These are phyloP conservation scores for Schizotus pectinicornis DNA, from an alignment of 2,888 invertebrate genomes.

Conservation along the genomic window DNA sequence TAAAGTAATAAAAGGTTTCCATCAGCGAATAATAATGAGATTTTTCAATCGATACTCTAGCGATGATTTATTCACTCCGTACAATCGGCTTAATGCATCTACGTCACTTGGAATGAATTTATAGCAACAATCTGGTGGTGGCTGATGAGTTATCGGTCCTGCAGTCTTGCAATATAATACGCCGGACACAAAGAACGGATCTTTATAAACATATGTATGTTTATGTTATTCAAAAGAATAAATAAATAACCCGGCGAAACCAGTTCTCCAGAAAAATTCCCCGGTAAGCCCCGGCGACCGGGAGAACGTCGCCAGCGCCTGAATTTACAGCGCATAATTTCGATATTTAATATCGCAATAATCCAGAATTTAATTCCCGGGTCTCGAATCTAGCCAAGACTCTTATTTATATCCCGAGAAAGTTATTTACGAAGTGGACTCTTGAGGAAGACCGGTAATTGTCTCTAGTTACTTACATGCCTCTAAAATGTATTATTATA, in stretches of 20 bases:
- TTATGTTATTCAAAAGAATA: slow-evolving; percentile 50
- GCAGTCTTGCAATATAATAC: slow-evolving; percentile 36
- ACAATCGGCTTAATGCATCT: slow-evolving; percentile 44
- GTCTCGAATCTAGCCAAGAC: slow-evolving; percentile 17
- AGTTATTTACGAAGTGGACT: slow-evolving; percentile 42
- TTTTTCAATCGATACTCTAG: slow-evolving; percentile 42
- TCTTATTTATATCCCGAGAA: slow-evolving; percentile 36
- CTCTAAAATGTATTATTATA: slow-evolving; percentile 56
- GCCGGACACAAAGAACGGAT: slow-evolving; percentile 42
- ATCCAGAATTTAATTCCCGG: slow-evolving; percentile 17
- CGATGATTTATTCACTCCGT: slow-evolving; percentile 43
- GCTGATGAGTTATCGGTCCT: slow-evolving; percentile 42
- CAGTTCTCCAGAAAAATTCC: slow-evolving; percentile 47
- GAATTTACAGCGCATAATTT: slow-evolving; percentile 47
- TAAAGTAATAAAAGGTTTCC: slow-evolving; percentile 37
- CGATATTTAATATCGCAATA: slow-evolving; percentile 40
- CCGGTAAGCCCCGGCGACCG: slow-evolving; percentile 33
- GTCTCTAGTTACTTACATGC: slow-evolving; percentile 52
- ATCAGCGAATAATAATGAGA: slow-evolving; percentile 37
- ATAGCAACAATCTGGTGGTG: slow-evolving; percentile 37
- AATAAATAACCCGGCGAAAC: slow-evolving; percentile 48
- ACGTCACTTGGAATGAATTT: slow-evolving; percentile 43
- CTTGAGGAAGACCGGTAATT: slow-evolving; percentile 27
- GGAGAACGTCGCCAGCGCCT: slow-evolving; percentile 38
- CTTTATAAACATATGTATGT: slow-evolving; percentile 48